phyloP scores from a whole-genome alignment of 2,113 vertebrate species.

The Archocentrus centrarchus region DNA sequence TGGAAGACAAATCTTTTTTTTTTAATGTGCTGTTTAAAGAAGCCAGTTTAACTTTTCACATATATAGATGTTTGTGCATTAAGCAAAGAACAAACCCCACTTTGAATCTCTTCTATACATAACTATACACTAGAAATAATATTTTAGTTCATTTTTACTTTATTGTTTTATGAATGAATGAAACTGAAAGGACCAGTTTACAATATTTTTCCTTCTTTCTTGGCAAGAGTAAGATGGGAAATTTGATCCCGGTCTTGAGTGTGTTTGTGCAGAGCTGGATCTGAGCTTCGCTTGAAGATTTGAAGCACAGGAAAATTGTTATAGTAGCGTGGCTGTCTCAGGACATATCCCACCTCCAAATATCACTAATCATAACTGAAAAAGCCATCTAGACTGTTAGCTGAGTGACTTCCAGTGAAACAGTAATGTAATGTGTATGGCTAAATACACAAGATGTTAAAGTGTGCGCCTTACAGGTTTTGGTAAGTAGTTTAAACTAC shows the following conservation, averaged over 20 bases:
- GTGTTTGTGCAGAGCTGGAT: neutral
- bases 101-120: neutral
- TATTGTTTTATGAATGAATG: neutral
- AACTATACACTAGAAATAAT: neutral
- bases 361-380: neutral
- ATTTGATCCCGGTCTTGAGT: neutral
- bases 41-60: constrained; percentile 3
- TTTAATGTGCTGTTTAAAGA: neutral
- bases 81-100: neutral
- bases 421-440: neutral
- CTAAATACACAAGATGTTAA: neutral
- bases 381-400: neutral
- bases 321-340: neutral
- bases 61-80: neutral
- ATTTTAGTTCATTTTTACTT: neutral
- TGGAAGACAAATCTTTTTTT: neutral
- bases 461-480: neutral
- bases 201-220: neutral
- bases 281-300: neutral
- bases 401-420: neutral
- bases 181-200: neutral
- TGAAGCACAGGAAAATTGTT: neutral
- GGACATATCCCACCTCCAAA: neutral
- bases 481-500: neutral
- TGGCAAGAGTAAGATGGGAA: neutral